phyloP scores from a whole-genome alignment of 2,113 vertebrate genomes.

The Mellivora capensis region DNA sequence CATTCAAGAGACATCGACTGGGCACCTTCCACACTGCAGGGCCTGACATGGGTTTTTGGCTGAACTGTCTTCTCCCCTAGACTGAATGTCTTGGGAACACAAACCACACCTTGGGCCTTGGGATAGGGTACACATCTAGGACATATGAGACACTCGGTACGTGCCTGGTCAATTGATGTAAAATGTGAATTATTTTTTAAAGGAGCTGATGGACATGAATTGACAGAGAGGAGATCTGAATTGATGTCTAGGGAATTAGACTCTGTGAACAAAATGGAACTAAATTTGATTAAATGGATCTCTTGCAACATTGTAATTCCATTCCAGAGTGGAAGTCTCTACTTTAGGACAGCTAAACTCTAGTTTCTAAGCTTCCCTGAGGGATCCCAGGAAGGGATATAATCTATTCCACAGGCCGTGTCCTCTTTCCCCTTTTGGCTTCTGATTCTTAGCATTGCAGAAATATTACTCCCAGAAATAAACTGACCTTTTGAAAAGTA shows the following conservation, averaged over 20 bases:
- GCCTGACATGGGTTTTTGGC: neutral
- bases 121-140: fast-evolving
- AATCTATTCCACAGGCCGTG: slow-evolving; percentile 58
- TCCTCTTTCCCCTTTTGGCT: slow-evolving; percentile 45
- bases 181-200: neutral
- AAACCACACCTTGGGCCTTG: neutral
- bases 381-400: slow-evolving; percentile 36
- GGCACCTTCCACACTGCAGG: neutral
- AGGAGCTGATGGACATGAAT: neutral
- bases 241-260: neutral
- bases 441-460: slow-evolving; percentile 65
- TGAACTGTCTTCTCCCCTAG: neutral
- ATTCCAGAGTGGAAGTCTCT: neutral
- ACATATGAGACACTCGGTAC: too few species aligned
- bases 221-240: neutral
- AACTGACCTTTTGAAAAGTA: slow-evolving; percentile 71
- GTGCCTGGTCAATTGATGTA: fast-evolving
- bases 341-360: neutral
- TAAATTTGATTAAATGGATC: slow-evolving; percentile 21
- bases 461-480: slow-evolving; percentile 74
- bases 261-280: neutral
- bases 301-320: slow-evolving; percentile 10
- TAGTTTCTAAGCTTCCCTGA: slow-evolving; percentile 27
- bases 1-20: neutral
- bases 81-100: neutral